phyloP scores from a whole-genome alignment of 1,140 invertebrate species.

The Nephila pilipes region DNA sequence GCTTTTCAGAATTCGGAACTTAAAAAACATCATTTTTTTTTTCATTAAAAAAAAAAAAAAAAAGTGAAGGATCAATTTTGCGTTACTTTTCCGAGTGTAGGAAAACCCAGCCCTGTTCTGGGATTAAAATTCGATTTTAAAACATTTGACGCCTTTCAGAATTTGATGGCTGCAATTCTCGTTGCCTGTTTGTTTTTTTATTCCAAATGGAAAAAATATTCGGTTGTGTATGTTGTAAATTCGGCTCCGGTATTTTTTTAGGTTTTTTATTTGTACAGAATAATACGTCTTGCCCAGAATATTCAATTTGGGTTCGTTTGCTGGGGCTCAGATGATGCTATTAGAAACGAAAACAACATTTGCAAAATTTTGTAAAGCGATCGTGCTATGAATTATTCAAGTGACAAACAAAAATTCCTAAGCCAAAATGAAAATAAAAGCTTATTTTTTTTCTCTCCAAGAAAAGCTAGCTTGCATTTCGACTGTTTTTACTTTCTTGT shows the following conservation, averaged over 20 bases:
- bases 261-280: background rate
- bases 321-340: conserved; percentile 41
- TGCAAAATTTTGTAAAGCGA: conserved; percentile 56
- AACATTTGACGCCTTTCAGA: conserved; percentile 45
- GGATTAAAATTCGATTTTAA: conserved; percentile 61
- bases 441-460: background rate
- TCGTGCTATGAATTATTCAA: conserved; percentile 61
- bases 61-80: background rate
- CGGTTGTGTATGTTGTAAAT: background rate
- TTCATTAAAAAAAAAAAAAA: background rate
- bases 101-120: background rate
- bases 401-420: conserved; percentile 28
- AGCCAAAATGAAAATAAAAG: conserved; percentile 46
- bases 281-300: background rate
- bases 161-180: conserved; percentile 8
- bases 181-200: background rate
- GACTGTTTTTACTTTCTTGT: conserved; percentile 29
- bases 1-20: background rate
- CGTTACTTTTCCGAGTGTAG: background rate
- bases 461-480: background rate
- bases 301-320: conserved; percentile 54
- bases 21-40: background rate
- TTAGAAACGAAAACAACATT: conserved; percentile 53
- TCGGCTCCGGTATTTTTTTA: background rate
- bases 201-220: conserved; percentile 23